These are phyloP conservation scores for Ophion slaviceki DNA, from an alignment of 2,888 invertebrate genomes.

Conservation along the genomic window DNA sequence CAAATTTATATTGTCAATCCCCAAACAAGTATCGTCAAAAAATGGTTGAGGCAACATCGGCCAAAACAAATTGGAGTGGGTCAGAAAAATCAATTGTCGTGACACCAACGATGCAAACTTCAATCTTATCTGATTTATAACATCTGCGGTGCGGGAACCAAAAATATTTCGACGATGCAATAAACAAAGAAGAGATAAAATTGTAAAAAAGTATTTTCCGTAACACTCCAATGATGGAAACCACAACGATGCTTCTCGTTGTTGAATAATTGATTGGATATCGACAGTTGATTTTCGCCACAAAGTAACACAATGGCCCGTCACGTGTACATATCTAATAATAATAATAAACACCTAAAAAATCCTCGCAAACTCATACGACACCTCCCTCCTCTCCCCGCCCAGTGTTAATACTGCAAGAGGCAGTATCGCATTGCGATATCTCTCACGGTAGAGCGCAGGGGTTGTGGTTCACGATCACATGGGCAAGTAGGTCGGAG, in stretches of 20 bases:
- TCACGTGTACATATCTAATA: not conserved
- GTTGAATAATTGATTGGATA: too few species aligned
- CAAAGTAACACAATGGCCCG: not conserved
- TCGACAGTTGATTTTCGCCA: too few species aligned
- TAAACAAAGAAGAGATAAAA: not conserved
- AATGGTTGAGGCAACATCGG: too few species aligned
- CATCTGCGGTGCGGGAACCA: not conserved
- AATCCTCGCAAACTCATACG: not conserved
- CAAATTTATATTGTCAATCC: too few species aligned
- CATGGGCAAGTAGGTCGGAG: conserved; percentile 69
- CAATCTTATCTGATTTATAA: too few species aligned
- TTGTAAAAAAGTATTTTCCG: not conserved
- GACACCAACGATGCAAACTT: too few species aligned
- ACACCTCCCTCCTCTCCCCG: not conserved
- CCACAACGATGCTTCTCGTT: not conserved
- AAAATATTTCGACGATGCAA: not conserved
- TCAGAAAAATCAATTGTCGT: too few species aligned
- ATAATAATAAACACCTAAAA: too few species aligned
- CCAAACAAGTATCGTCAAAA: too few species aligned
- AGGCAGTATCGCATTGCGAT: conserved; percentile 63
- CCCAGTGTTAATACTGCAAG: not conserved
- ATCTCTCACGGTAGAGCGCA: conserved; percentile 63
- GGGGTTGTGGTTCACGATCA: conserved; percentile 67
- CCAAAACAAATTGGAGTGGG: too few species aligned
- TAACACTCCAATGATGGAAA: not conserved